Evolutionary conservation across 2,888 invertebrate species (phyloP), one percentile per base, ranked within the genome.

Genomic region (Calephelis perditalis): DNA sequence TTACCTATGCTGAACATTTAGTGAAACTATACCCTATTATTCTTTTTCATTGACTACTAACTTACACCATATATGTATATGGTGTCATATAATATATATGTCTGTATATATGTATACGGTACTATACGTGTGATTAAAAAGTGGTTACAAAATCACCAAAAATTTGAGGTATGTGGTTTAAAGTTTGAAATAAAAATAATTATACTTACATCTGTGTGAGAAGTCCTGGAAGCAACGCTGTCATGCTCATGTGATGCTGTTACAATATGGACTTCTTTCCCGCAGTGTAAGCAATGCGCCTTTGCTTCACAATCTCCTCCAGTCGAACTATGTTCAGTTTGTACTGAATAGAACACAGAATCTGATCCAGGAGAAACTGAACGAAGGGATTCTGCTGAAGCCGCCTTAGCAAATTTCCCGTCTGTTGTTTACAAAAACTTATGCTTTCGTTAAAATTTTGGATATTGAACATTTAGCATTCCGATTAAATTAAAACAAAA

Each of bases 321-420:
- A 12, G 85, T 86, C 57, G 83, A 74, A 64, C 86, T 88, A 60
- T 91, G 91, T 77, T 94, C 94, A 10, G 92, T 93, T 68, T 92
- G 93, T 79, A 96, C 96, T 75, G 96, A 96, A 85, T 96, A 96
- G 84, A 97, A 97, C 37, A 97, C 97, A 62, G 96, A 96, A 81
- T 97, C 97, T 67, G 96, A 97, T 36, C 97, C 97, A 5, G 97
- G 97, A 73, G 96, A 96, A 49, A 96, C 96, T n/a, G 96, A 96
- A 57, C 97, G 92, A 60, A 97, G 85, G 1, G 96, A 96, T 84
- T 97, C 97, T 56, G 96, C 96, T 70, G 96, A 96, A 63, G 96
- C 92, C 9, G 96, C 96, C 84, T 96, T 96, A 59, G 96, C 85
- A 69, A 82, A 87, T 75, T 89, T 90, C 64, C 79, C 81, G 71